Evolutionary conservation across 2,888 invertebrate genomes (phyloP), one percentile per base, ranked within the genome.

Genomic region (Cybosia mesomella): DNA sequence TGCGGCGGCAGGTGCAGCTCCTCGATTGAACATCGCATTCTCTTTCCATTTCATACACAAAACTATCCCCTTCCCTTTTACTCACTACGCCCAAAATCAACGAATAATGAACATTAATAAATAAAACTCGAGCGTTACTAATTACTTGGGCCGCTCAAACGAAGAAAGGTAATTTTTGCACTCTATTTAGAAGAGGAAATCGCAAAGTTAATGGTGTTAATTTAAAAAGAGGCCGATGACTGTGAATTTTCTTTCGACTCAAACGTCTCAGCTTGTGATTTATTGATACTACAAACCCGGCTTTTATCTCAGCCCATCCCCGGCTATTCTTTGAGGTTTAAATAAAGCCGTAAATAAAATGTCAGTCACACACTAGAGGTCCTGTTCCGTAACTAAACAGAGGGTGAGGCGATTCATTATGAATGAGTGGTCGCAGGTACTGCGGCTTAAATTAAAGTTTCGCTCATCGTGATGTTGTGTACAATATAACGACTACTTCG

Each of bases 81-180:
- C 85, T 72, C 89, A 67, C 80, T 83, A 86, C 85, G 1, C 85
- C 80, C 85, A 88, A 90, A 94, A 93, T 94, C 92, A 94, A 90
- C 89, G 91, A 91, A 91, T 94, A 95, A 95, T 94, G 92, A 94
- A 92, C 92, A 94, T 92, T 93, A 94, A 95, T 95, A 95, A 95
- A 95, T 95, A 94, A 95, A 94, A 95, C 87, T 93, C 91, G 85
- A 95, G 93, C 95, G 93, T 95, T 91, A 95, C 95, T 95, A 95
- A 95, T 95, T 95, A 95, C 95, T 91, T 79, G 89, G 86, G 85
- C 83, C 85, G 87, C 88, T 94, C 91, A 87, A 89, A 92, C 90
- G 91, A 83, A 92, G 92, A 91, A 93, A 92, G 93, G 92, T 91
- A 93, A 94, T 94, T 92, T 92, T 93, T 93, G 92, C 93, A 93